Evolutionary conservation across 2,888 invertebrate species (phyloP).

Genomic region (Myopa tessellatipennis): DNA sequence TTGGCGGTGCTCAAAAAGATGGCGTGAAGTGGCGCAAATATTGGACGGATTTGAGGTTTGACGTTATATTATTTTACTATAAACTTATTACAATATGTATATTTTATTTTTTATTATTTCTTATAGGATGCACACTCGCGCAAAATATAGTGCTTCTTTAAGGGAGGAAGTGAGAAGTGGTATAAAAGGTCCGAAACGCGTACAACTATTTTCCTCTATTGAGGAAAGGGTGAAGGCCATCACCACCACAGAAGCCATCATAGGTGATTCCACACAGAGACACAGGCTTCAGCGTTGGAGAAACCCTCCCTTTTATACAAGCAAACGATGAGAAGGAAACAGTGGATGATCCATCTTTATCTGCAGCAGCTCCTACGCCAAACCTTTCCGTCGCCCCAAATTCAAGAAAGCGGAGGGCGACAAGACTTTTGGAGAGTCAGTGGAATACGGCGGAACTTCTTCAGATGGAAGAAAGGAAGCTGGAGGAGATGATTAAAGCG

Average conservation of each 20-base stretch:
- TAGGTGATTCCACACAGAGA: no score
- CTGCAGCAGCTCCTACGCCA: no score
- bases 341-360: no score
- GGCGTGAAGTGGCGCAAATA: constrained; percentile 37
- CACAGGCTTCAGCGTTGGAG: no score
- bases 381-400: background rate
- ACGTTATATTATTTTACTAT: background rate
- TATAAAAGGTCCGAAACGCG: background rate
- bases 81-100: background rate
- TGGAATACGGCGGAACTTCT: no score
- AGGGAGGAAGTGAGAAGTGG: background rate
- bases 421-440: no score
- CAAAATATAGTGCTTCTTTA: background rate
- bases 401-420: background rate
- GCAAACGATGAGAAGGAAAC: background rate
- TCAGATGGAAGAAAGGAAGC: no score
- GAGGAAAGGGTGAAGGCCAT: background rate
- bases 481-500: no score
- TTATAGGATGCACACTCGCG: background rate
- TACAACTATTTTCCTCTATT: background rate
- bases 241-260: no score
- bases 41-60: constrained; percentile 30
- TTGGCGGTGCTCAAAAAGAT: constrained; percentile 33
- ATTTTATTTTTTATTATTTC: background rate
- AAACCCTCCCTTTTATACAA: background rate